Conservation (phyloP, 2,797 vertebrate species). For the Megaceryle alcyon region DNA sequence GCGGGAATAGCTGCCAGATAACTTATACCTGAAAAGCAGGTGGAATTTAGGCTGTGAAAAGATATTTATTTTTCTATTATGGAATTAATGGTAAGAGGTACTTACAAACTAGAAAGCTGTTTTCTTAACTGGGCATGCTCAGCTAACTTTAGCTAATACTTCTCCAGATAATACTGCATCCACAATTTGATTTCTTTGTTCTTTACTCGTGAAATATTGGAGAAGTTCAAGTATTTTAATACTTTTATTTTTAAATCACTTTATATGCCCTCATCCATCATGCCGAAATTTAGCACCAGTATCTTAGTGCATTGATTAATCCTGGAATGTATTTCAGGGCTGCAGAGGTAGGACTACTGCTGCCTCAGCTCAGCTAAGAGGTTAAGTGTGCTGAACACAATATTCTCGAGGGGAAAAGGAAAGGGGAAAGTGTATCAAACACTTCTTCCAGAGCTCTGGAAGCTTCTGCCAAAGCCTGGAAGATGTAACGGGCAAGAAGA, state of each 20-base stretch:
- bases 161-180: not conserved
- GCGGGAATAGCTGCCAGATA: not conserved
- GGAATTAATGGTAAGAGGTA: not conserved
- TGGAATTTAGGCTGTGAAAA: not conserved
- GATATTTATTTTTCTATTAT: not conserved
- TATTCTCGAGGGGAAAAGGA: not conserved
- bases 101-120: not conserved
- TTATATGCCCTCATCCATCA: not conserved
- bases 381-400: not conserved
- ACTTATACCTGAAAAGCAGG: not conserved
- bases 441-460: not conserved
- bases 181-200: not conserved
- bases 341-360: not conserved
- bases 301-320: not conserved
- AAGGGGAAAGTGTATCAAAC: not conserved
- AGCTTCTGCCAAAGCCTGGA: not conserved
- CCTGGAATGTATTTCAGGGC: not conserved
- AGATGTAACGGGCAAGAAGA: not conserved
- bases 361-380: not conserved
- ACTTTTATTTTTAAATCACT: not conserved
- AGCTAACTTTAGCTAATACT: not conserved
- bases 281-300: not conserved
- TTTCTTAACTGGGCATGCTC: not conserved
- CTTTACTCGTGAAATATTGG: not conserved
- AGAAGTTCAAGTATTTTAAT: not conserved